phyloP scores from a whole-genome alignment of 2,113 vertebrate species.

The Bungarus multicinctus region DNA sequence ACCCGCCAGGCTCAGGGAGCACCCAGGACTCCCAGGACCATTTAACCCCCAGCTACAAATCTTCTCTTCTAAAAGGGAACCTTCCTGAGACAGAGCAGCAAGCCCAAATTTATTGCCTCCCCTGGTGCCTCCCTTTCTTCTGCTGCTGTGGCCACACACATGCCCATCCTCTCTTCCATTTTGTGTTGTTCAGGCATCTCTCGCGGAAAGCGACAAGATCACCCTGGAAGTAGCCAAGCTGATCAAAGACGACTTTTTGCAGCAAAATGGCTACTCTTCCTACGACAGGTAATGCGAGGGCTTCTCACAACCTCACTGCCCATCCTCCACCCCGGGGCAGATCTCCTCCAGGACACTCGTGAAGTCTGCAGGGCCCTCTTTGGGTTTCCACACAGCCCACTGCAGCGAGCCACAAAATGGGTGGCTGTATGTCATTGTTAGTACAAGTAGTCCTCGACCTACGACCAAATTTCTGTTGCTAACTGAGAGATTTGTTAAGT shows the following conservation, averaged over 20 bases:
- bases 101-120: background rate
- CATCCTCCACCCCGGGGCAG: background rate
- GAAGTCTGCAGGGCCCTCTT: background rate
- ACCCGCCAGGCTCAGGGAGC: too few species aligned
- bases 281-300: slow-evolving; percentile 48
- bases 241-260: slow-evolving; percentile 60
- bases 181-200: slow-evolving; percentile 39
- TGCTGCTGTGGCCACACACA: background rate
- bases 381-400: background rate
- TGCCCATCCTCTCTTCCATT: too few species aligned
- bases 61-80: background rate
- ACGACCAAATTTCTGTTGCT: too few species aligned
- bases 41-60: too few species aligned
- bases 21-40: too few species aligned
- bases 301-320: background rate
- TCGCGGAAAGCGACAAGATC: slow-evolving; percentile 55
- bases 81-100: background rate
- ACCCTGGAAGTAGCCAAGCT: slow-evolving; percentile 59
- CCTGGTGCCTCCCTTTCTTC: background rate
- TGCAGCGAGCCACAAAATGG: background rate
- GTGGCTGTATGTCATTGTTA: background rate
- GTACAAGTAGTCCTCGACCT: background rate
- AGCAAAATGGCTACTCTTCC: slow-evolving; percentile 59
- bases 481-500: too few species aligned
- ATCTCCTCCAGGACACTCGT: background rate